Evolutionary conservation across 2,113 vertebrate species (phyloP).

Genomic region (Dasyornis broadbenti): DNA sequence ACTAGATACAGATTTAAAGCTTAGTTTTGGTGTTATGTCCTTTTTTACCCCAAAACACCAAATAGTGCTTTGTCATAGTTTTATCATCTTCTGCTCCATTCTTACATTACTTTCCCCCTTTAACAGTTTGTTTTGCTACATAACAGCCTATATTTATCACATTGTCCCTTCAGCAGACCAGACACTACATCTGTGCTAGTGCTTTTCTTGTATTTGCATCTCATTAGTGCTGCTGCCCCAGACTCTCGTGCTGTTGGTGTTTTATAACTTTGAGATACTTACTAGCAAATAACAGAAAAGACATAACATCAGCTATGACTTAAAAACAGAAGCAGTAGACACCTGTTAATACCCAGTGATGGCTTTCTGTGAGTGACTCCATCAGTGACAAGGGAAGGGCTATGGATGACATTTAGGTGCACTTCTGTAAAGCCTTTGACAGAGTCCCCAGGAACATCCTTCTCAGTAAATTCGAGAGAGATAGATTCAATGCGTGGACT

Average conservation of each 20-base stretch:
- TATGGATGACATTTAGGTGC: not conserved
- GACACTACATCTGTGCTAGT: not conserved
- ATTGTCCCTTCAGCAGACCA: not conserved
- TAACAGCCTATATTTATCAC: not conserved
- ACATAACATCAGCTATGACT: not conserved
- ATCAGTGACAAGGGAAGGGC: not conserved
- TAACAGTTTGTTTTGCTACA: not conserved
- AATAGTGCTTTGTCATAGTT: not conserved
- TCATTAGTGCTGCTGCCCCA: not conserved
- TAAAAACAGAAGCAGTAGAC: not conserved
- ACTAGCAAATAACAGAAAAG: not conserved
- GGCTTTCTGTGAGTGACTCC: not conserved
- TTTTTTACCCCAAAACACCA: not conserved
- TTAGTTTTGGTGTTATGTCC: not conserved
- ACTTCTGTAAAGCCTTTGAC: not conserved
- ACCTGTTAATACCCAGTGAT: not conserved
- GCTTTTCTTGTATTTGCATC: not conserved
- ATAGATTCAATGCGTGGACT: not conserved
- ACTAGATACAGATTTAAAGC: not conserved
- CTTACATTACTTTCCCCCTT: not conserved
- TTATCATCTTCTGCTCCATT: not conserved
- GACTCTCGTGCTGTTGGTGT: not conserved
- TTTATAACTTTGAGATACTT: not conserved
- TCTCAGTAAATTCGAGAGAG: not conserved
- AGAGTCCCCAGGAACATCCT: not conserved